Percentiles rank a stretch among this genome's conserved stretches.
phyloP scores from a whole-genome alignment of 2,888 invertebrate genomes.

The Arctia plantaginis region DNA sequence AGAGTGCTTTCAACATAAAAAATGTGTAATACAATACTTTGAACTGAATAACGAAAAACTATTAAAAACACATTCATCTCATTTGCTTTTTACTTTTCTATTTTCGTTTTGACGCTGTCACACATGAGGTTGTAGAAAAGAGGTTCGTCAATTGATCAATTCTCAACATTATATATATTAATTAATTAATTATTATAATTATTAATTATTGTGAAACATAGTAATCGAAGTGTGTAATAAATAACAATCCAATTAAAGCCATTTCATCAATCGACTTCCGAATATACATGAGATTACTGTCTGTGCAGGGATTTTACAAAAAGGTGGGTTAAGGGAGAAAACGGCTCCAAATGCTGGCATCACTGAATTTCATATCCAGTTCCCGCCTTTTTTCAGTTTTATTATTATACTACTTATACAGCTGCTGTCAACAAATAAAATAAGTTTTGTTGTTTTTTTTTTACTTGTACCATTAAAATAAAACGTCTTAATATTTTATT shows the following conservation, averaged over 20 bases:
- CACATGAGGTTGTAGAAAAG: too few species aligned
- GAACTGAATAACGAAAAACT: too few species aligned
- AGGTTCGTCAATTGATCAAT: too few species aligned
- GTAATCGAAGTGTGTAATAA: not conserved
- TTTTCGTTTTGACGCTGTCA: too few species aligned
- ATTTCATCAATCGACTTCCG: not conserved
- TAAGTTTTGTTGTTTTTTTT: slow-evolving; percentile 8
- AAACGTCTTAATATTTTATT: not conserved
- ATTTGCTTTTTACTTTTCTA: too few species aligned
- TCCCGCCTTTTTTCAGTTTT: slow-evolving; percentile 41
- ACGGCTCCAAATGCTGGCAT: not conserved
- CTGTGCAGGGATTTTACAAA: not conserved
- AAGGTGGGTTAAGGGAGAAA: not conserved
- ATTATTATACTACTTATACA: slow-evolving; percentile 4
- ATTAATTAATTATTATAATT: too few species aligned
- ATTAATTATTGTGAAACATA: not conserved
- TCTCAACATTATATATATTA: too few species aligned
- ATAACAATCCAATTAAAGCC: not conserved
- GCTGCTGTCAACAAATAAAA: slow-evolving; percentile 18
- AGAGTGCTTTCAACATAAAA: too few species aligned
- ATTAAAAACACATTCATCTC: too few species aligned
- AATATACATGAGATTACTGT: not conserved
- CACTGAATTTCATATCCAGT: not conserved
- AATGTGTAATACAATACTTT: too few species aligned
- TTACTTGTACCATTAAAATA: not conserved